These are phyloP conservation scores for Lampropteryx suffumata DNA, from an alignment of 2,888 invertebrate genomes.

Conservation along the genomic window DNA sequence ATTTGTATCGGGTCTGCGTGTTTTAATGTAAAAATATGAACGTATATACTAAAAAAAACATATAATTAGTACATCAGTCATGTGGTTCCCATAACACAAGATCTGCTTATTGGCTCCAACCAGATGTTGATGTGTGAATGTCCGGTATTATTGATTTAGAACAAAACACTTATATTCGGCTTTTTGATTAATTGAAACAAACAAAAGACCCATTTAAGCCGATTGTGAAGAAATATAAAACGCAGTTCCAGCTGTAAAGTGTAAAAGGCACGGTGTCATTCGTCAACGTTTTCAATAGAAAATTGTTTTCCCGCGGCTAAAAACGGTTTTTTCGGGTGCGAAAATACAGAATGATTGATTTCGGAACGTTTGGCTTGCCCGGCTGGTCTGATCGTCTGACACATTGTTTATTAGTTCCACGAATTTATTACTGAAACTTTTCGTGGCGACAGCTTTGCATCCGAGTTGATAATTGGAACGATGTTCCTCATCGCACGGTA, in stretches of 20 bases:
- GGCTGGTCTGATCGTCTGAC: constrained; percentile 32
- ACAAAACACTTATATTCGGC: no score
- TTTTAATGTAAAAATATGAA: no score
- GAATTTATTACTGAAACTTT: constrained; percentile 8
- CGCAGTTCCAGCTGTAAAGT: background rate
- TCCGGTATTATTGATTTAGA: no score
- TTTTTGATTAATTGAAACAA: background rate
- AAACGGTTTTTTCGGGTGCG: constrained; percentile 43
- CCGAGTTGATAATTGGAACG: no score
- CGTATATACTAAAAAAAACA: no score
- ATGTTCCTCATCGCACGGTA: no score
- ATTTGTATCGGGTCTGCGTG: no score
- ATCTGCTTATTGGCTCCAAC: no score
- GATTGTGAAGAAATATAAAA: background rate
- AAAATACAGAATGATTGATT: constrained; percentile 55
- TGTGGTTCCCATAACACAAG: no score
- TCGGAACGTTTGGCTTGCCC: constrained; percentile 34
- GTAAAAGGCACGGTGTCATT: constrained; percentile 31
- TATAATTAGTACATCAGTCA: no score
- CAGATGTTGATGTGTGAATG: no score
- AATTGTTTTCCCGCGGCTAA: constrained; percentile 51
- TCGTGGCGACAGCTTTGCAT: no score
- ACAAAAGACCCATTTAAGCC: background rate
- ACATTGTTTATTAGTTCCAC: constrained; percentile 22
- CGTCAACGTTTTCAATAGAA: constrained; percentile 40